Base-by-base conservation (phyloP, 1,140 invertebrate genomes). In the Ooceraea biroi region DNA sequence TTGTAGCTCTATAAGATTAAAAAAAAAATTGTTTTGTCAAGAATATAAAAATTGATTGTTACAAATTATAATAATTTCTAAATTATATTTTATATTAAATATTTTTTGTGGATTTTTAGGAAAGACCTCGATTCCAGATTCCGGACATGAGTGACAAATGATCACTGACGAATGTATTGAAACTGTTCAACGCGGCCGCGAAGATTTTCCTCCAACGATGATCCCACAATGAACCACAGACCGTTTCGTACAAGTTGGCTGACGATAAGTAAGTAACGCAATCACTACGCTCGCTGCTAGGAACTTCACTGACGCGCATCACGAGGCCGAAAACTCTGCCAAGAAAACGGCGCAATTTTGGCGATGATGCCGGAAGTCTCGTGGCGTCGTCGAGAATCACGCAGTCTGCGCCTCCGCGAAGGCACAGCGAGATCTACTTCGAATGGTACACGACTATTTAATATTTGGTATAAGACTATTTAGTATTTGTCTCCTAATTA, bases 311-410 rank as follows among this genome's bases (percentile, higher is more conserved):
- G 50, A 80, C 76, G 65, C 69, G 57, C 85, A 84, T 82, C 85
- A 74, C 52, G 44, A 69, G 22, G 61, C 1, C 14, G 41, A 73
- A 83, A 48, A 44, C 52, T 25, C 73, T 92, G 92, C 92, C 92
- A 93, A 92, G 76, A 87, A 60, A 68, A 84, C 83, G 77, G 61
- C 80, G 86, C 90, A 92, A 92, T 90, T 92, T 89, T 87, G 89
- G 88, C 88, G 89, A 76, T 90, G 92, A 92, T 91, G 85, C 88
- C 90, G 91, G 88, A 92, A 92, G 85, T 84, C 36, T 30, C 87
- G 84, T 85, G 85, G 82, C 76, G 85, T 65, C 76, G 65, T 41
- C 44, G 52, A 25, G 44, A 58, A 88, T 87, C 88, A 88, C 87
- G 89, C 89, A 87, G 86, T 89, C 88, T 88, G 72, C 82, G 48